These are phyloP conservation scores for Helogale parvula DNA, from an alignment of 2,113 vertebrate genomes.

Conservation along the genomic window DNA sequence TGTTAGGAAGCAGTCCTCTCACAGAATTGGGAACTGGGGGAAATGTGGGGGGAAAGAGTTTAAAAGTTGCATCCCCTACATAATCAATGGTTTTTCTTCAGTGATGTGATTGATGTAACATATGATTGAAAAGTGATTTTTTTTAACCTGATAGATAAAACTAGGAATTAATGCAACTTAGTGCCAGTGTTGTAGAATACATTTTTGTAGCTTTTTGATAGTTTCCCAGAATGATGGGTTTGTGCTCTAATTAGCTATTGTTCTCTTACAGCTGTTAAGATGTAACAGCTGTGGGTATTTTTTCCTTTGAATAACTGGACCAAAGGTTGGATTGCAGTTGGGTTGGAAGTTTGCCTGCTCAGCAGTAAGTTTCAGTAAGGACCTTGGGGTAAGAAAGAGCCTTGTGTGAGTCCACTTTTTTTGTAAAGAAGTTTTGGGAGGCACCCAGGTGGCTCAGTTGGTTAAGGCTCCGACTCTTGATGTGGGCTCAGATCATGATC, in stretches of 20 bases:
- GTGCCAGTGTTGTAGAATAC: neutral
- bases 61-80: neutral
- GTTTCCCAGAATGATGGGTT: slow-evolving; percentile 57
- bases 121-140: slow-evolving; percentile 39
- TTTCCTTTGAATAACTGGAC: slow-evolving; percentile 10
- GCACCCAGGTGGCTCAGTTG: neutral
- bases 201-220: slow-evolving; percentile 57
- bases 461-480: neutral
- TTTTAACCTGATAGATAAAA: slow-evolving; percentile 43
- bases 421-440: no score
- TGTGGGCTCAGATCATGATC: neutral
- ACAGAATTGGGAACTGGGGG: neutral
- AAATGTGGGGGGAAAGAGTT: neutral
- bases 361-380: neutral
- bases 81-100: neutral
- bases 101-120: neutral
- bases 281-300: slow-evolving; percentile 62
- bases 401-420: no score
- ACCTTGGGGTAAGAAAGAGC: neutral
- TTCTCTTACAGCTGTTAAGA: slow-evolving; percentile 73
- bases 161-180: slow-evolving; percentile 3
- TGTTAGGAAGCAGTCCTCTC: neutral
- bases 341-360: slow-evolving; percentile 28
- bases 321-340: slow-evolving; percentile 29
- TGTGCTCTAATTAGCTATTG: slow-evolving; percentile 72